Percentiles rank a stretch among this genome's conserved stretches.
Conservation (phyloP, 2,888 invertebrate species). For the Cephalotes varians region DNA sequence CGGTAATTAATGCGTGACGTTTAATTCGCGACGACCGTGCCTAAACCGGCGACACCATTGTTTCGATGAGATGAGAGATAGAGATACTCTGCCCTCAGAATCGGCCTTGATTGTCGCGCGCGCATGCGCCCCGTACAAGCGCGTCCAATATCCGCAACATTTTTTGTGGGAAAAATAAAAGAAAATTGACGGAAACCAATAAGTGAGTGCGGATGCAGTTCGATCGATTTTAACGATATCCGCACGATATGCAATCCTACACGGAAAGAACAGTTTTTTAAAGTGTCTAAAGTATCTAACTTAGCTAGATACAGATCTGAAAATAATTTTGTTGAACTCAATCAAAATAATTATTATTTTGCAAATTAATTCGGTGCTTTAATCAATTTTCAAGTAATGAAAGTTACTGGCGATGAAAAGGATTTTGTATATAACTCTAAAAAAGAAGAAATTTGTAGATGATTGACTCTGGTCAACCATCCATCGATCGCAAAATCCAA, state of each 20-base stretch:
- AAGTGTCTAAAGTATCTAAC: too few species aligned
- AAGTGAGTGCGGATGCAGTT: not conserved
- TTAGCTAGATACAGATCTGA: too few species aligned
- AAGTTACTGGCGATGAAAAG: too few species aligned
- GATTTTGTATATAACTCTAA: too few species aligned
- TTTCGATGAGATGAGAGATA: constrained; percentile 44
- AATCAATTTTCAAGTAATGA: too few species aligned
- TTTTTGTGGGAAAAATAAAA: not conserved
- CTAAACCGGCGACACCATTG: constrained; percentile 63
- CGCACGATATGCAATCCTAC: not conserved
- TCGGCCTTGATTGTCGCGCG: not conserved
- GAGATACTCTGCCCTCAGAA: constrained; percentile 30
- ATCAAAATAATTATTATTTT: too few species aligned
- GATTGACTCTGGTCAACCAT: too few species aligned
- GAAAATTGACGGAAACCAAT: not conserved
- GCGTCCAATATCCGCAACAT: not conserved
- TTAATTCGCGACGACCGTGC: constrained; percentile 54
- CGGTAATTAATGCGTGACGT: constrained; percentile 65
- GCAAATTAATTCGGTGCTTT: too few species aligned
- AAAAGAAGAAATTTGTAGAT: too few species aligned
- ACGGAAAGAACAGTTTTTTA: too few species aligned
- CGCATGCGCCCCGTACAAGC: not conserved
- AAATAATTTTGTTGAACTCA: too few species aligned
- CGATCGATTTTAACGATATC: not conserved
- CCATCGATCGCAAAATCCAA: too few species aligned